Evolutionary conservation across 2,113 vertebrate species (phyloP).

Genomic region (Megaptera novaeangliae): DNA sequence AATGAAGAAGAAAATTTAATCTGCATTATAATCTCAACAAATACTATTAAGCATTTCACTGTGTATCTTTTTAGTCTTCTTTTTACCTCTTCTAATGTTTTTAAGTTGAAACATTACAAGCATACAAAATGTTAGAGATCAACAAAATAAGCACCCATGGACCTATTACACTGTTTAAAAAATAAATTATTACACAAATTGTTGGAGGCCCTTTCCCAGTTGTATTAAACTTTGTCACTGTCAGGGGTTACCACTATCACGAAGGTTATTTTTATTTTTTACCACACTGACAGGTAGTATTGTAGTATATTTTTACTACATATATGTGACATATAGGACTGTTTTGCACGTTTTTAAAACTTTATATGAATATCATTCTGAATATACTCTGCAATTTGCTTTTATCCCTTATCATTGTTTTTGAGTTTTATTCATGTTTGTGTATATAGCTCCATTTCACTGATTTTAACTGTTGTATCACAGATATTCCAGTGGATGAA

Average conservation of each 20-base stretch:
- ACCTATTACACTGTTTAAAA: neutral
- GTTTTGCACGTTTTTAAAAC: neutral
- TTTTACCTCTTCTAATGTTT: constrained; percentile 13
- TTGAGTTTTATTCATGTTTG: neutral
- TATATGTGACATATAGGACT: neutral
- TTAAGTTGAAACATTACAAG: constrained; percentile 26
- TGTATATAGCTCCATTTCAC: neutral
- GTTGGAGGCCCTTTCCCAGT: neutral
- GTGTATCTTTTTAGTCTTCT: neutral
- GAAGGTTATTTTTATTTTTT: neutral
- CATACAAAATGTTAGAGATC: neutral
- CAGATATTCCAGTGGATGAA: neutral
- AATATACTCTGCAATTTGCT: neutral
- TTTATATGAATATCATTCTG: neutral
- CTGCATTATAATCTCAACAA: neutral
- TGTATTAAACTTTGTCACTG: neutral
- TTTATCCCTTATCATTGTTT: neutral
- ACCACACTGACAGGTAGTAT: neutral
- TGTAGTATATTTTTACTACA: neutral
- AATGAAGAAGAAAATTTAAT: constrained; percentile 12
- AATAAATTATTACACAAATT: neutral
- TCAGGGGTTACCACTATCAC: neutral
- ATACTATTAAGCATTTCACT: constrained; percentile 10
- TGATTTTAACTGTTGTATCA: neutral
- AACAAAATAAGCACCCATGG: neutral